Evolutionary conservation across 2,888 invertebrate genomes (phyloP).

Genomic region (Penaeus monodon): DNA sequence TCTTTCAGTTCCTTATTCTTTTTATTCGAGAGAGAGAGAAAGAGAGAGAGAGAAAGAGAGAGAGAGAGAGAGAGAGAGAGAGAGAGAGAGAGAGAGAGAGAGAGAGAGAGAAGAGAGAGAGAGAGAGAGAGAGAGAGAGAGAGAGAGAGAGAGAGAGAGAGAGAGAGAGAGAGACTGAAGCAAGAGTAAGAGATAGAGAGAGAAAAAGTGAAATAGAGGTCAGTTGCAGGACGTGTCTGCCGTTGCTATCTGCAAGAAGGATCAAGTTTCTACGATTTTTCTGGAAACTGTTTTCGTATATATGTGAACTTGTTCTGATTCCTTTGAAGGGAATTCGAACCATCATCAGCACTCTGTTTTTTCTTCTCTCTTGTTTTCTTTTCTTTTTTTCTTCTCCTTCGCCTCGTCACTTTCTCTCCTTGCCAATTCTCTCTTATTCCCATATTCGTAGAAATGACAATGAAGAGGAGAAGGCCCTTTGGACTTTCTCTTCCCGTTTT

Average conservation of each 20-base stretch:
- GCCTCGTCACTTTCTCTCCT: neutral
- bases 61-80: conserved; percentile 8
- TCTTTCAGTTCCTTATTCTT: too few species aligned
- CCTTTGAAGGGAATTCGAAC: too few species aligned
- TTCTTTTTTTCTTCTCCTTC: neutral
- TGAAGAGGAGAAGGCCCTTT: too few species aligned
- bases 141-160: neutral
- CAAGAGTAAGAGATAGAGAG: neutral
- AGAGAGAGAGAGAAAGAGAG: conserved; percentile 8
- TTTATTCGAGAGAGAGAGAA: too few species aligned
- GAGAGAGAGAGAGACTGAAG: neutral
- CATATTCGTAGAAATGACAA: too few species aligned
- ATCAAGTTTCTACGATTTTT: too few species aligned
- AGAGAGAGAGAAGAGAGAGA: neutral
- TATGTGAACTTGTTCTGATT: too few species aligned
- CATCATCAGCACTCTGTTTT: too few species aligned
- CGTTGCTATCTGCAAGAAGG: neutral
- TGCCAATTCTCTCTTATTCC: neutral
- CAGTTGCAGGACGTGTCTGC: neutral
- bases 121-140: neutral
- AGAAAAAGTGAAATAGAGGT: neutral
- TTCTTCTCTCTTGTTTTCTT: neutral
- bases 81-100: neutral
- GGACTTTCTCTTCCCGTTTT: too few species aligned
- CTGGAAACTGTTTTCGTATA: too few species aligned